Conservation (phyloP, 2,888 invertebrate genomes). For the Dolichomitus sp. region DNA sequence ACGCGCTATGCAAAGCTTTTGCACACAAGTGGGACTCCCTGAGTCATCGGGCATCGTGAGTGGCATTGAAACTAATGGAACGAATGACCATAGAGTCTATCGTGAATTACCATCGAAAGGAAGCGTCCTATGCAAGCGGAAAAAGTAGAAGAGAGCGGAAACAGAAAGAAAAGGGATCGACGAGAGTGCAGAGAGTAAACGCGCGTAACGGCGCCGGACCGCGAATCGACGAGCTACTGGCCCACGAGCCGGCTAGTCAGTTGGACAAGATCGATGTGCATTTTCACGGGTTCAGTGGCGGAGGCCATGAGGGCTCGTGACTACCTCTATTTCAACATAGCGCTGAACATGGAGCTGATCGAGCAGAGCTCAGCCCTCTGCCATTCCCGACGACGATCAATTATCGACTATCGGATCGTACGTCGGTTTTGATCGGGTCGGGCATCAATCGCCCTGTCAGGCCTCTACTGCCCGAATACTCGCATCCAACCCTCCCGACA, state of each 20-base stretch:
- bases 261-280: conserved; percentile 76
- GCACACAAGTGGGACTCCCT: background rate
- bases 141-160: background rate
- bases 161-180: conserved; percentile 13
- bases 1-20: background rate
- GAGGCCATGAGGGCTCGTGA: conserved; percentile 29
- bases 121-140: conserved; percentile 21
- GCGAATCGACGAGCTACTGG: conserved; percentile 42
- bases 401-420: conserved; percentile 77
- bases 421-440: conserved; percentile 73
- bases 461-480: conserved; percentile 32
- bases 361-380: conserved; percentile 17
- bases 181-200: conserved; percentile 45
- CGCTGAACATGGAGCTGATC: background rate
- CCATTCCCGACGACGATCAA: conserved; percentile 69
- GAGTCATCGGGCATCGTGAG: background rate
- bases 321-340: conserved; percentile 1
- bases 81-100: conserved; percentile 14
- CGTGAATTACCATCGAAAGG: conserved; percentile 21
- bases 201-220: conserved; percentile 41
- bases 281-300: conserved; percentile 71
- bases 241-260: conserved; percentile 70
- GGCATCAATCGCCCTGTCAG: conserved; percentile 66
- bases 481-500: conserved; percentile 37
- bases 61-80: conserved; percentile 24